Percentiles rank a stretch among this genome's conserved stretches.
Evolutionary conservation across 2,797 vertebrate species (phyloP).

Genomic region (Gymnoscopelus braueri): DNA sequence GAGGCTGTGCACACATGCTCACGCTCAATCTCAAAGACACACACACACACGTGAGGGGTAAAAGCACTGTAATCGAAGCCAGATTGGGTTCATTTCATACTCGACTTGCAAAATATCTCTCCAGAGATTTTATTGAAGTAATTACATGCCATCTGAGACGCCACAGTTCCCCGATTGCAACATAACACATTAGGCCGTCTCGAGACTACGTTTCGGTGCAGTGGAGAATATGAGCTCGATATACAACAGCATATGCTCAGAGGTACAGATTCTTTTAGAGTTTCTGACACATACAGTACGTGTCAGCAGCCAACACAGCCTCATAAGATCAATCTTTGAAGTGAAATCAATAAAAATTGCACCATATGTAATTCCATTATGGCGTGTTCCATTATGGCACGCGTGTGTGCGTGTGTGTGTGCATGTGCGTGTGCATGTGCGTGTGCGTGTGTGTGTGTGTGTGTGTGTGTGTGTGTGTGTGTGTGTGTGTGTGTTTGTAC

Average conservation of each 20-base stretch:
- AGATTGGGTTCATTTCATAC: slow-evolving; percentile 55
- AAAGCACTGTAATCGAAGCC: slow-evolving; percentile 56
- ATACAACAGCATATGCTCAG: slow-evolving; percentile 8
- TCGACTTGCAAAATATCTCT: slow-evolving; percentile 48
- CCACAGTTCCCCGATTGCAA: slow-evolving; percentile 46
- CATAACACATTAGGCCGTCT: slow-evolving; percentile 16
- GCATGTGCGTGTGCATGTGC: no score
- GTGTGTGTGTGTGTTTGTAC: not conserved
- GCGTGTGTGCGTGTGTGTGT: no score
- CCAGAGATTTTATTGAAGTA: slow-evolving; percentile 41
- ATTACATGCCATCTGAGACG: slow-evolving; percentile 51
- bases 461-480: not conserved
- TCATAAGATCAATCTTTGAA: slow-evolving; percentile 27
- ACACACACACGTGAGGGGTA: slow-evolving; percentile 17
- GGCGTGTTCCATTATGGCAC: no score
- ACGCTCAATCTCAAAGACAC: slow-evolving; percentile 32
- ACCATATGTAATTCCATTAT: not conserved
- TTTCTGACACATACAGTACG: not conserved
- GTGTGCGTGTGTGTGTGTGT: no score
- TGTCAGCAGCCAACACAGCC: slow-evolving; percentile 33
- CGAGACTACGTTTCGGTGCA: slow-evolving; percentile 27
- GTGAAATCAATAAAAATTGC: slow-evolving; percentile 46
- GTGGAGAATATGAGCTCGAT: slow-evolving; percentile 32
- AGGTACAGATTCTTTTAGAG: slow-evolving; percentile 27
- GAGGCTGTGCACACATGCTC: slow-evolving; percentile 18